A percentile compares a stretch with the other conserved stretches of the same genome.
Conservation (phyloP, 2,888 invertebrate genomes). For the Drosophila mercatorum region DNA sequence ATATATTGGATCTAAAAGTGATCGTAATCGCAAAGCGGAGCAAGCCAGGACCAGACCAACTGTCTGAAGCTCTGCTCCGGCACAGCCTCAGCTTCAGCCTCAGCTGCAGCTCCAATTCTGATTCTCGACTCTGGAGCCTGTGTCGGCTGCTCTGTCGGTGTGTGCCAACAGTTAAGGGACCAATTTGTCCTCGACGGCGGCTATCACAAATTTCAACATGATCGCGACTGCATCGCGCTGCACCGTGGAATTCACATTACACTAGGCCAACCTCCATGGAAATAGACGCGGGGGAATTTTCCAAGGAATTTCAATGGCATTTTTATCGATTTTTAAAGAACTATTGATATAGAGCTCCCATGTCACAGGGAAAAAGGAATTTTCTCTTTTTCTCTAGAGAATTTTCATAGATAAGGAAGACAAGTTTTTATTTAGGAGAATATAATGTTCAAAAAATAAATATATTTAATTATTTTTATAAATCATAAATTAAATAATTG, state of each 20-base stretch:
- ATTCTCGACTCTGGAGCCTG: slow-evolving; percentile 7
- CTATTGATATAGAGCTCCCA: slow-evolving; percentile 17
- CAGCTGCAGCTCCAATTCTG: slow-evolving; percentile 27
- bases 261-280: slow-evolving; percentile 32
- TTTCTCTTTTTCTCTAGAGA: neutral
- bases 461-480: too few species aligned
- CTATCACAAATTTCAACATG: slow-evolving; percentile 78
- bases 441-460: too few species aligned
- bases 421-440: too few species aligned
- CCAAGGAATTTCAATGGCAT: slow-evolving; percentile 49
- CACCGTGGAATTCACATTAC: slow-evolving; percentile 42
- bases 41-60: slow-evolving; percentile 59
- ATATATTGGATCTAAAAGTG: slow-evolving; percentile 82
- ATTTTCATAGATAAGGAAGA: neutral
- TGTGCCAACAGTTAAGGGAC: slow-evolving; percentile 66
- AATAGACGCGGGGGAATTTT: slow-evolving; percentile 33
- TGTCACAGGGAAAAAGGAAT: neutral
- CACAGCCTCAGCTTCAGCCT: slow-evolving; percentile 6
- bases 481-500: too few species aligned
- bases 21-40: slow-evolving; percentile 82
- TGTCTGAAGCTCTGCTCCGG: slow-evolving; percentile 30
- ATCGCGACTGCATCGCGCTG: slow-evolving; percentile 47
- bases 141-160: neutral
- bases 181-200: slow-evolving; percentile 76
- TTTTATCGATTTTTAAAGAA: slow-evolving; percentile 56